Base-by-base conservation (phyloP, 2,888 invertebrate species). In the Drosophila anomelani region DNA sequence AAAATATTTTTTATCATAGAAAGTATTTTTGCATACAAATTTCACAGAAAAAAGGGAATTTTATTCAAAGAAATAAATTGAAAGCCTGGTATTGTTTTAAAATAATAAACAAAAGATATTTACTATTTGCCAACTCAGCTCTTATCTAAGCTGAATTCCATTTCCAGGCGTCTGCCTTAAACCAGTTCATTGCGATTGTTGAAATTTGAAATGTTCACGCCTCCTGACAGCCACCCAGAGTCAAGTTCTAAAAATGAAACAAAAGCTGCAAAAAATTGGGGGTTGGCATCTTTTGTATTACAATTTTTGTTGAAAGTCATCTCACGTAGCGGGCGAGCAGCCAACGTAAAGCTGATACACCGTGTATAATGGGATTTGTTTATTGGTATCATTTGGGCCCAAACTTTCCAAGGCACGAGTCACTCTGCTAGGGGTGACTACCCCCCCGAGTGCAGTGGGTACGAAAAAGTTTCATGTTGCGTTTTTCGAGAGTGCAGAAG, bases 291-390 rank as follows among this genome's bases (percentile, higher is more conserved):
- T 43, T 38, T 49, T 66, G 29, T 56, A 51, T 51, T 54, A 66
- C 26, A 70, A 69, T 51, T 66, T 69, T 70, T 62, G 57, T 91
- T 81, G 80, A 81, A 78, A 91, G 79, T 90, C 91, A 79, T 78
- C 85, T 89, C 91, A 91, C 91, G 91, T 91, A 90, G 88, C 85
- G 75, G 69, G 13, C 57, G 57, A 63, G 64, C 57, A 74, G 85
- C 86, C 83, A 85, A 84, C 80, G 90, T 71, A 85, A 89, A 90
- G 90, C 91, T 91, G 91, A 91, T 91, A 90, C 88, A 81, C 85
- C 90, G 90, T 91, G 89, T 91, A 91, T 90, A 91, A 91, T 91
- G 88, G 91, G 91, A 91, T 91, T 91, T 91, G 91, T 91, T 91
- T 91, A 91, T 91, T 91, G 91, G 90, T 90, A 90, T 90, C 90